Conservation (phyloP, 1,140 invertebrate genomes). For the Calephelis virginiensis region DNA sequence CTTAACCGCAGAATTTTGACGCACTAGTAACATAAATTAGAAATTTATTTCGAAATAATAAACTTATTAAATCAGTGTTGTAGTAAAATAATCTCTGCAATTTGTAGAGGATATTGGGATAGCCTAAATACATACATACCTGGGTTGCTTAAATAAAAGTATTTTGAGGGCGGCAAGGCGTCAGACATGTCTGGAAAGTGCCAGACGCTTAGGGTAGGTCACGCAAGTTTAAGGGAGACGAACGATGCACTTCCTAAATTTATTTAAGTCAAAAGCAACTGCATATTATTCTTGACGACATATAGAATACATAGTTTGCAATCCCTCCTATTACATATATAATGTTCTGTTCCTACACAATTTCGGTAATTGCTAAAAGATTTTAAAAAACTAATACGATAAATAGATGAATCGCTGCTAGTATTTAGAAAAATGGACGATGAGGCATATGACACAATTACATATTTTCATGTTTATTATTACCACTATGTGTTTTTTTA, state of each 20-base stretch:
- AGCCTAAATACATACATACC: constrained; percentile 6
- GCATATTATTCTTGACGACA: not conserved
- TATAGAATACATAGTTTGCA: not conserved
- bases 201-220: constrained; percentile 64
- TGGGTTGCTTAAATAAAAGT: not conserved
- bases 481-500: too few species aligned
- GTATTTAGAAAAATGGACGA: too few species aligned
- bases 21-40: too few species aligned
- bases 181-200: constrained; percentile 37
- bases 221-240: constrained; percentile 26
- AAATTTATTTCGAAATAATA: too few species aligned
- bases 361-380: too few species aligned
- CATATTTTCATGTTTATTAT: too few species aligned
- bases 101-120: constrained; percentile 2
- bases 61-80: not conserved
- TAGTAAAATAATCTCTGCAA: not conserved
- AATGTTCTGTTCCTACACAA: too few species aligned
- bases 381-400: too few species aligned
- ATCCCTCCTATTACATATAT: too few species aligned
- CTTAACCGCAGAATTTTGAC: too few species aligned
- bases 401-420: too few species aligned
- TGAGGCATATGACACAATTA: too few species aligned
- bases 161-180: constrained; percentile 16
- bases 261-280: constrained; percentile 17
- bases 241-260: constrained; percentile 20